phyloP scores from a whole-genome alignment of 2,797 vertebrate genomes.

The Eutrigla gurnardus region DNA sequence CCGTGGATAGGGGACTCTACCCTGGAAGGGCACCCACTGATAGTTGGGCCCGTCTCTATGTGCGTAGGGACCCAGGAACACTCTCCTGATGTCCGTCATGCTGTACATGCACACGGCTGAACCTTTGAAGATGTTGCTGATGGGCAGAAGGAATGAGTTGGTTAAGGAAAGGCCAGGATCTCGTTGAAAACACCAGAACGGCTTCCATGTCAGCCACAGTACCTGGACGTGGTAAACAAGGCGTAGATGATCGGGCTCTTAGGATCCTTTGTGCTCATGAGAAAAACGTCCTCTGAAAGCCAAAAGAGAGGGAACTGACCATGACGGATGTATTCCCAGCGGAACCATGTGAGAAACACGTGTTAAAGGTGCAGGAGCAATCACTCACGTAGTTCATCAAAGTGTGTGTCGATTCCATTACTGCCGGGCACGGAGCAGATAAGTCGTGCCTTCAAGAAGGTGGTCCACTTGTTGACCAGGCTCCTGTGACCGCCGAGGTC shows the following conservation, averaged over 20 bases:
- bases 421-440: slow-evolving; percentile 96
- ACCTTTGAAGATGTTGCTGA: slow-evolving; percentile 98
- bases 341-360: not conserved
- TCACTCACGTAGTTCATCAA: slow-evolving; percentile 96
- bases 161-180: not conserved
- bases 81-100: slow-evolving; percentile 95
- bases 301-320: slow-evolving; percentile 11
- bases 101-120: slow-evolving; percentile 98
- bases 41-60: slow-evolving; percentile 98
- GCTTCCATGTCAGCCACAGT: slow-evolving; percentile 41
- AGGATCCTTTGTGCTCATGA: slow-evolving; percentile 97
- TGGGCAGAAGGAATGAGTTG: slow-evolving; percentile 23
- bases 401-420: slow-evolving; percentile 98
- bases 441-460: slow-evolving; percentile 96
- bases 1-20: slow-evolving; percentile 95
- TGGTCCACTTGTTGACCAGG: slow-evolving; percentile 99
- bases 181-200: slow-evolving; percentile 13
- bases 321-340: slow-evolving; percentile 5
- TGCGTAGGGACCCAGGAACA: slow-evolving; percentile 96
- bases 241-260: slow-evolving; percentile 97
- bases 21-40: slow-evolving; percentile 97
- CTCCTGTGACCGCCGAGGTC: slow-evolving; percentile 98
- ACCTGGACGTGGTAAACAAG: slow-evolving; percentile 99
- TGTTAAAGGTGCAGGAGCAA: not conserved
- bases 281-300: slow-evolving; percentile 85